Evolutionary conservation across 2,888 invertebrate species (phyloP), one percentile per base, ranked within the genome.

Genomic region (Epirrhoe alternata): DNA sequence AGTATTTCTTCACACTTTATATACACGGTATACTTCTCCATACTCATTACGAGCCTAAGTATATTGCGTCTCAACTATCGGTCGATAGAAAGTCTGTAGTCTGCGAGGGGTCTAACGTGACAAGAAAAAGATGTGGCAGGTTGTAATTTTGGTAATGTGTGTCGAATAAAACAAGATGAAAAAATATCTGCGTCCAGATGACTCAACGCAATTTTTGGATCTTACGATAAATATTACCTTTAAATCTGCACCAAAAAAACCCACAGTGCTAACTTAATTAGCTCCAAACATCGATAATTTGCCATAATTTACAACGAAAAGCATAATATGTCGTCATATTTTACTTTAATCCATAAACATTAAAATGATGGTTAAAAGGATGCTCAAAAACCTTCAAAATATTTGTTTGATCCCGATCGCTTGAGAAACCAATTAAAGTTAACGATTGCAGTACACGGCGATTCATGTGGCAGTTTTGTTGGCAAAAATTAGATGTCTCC

Each of bases 381-480:
- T 57, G 42, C 55, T 53, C 35, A 60, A 59, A 67, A 68, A 56
- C 24, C 59, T 35, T 55, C 51, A 66, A 61, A 58, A 66, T 66
- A 73, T 71, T 68, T 67, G 70, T 66, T 69, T 69, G 64, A 68
- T 69, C 64, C 68, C 61, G 47, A 57, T 61, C 56, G 61, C 42
- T 66, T 49, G 49, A 35, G 53, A 68, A 64, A 61, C 70, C 71
- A 73, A 73, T 73, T 71, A 70, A 68, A 69, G 59, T 70, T 71
- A 64, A 73, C 65, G 73, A 71, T 67, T 58, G 38, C 54, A 68
- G 62, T 57, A 33, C 30, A 35, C 64, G 50, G 38, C 14, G 0
- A 17, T 64, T 51, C 1, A 10, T 49, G 49, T 5, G 47, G 50
- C 64, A 60, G 8, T 5, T 16, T 3, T 1, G 35, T 1, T 8